A percentile compares a stretch with the other conserved stretches of the same genome.
Conservation (phyloP, 1,140 invertebrate species). For the Drosophila nasuta region DNA sequence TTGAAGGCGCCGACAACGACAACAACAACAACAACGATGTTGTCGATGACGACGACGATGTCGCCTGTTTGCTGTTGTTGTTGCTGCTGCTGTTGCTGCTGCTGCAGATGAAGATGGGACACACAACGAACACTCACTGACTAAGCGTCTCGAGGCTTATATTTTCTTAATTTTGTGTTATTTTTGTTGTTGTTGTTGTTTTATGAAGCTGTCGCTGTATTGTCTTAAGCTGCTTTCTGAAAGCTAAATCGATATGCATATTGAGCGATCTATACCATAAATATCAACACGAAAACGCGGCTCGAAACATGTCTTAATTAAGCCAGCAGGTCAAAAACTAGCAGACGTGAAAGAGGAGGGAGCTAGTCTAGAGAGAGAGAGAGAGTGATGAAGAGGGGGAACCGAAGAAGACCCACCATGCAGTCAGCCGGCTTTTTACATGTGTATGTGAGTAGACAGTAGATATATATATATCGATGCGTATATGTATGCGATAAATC, state of each 20-base stretch:
- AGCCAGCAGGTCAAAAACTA: conserved; percentile 52
- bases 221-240: conserved; percentile 58
- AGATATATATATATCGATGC: background rate
- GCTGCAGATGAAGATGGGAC: conserved; percentile 44
- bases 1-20: conserved; percentile 72
- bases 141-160: conserved; percentile 13
- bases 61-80: conserved; percentile 20
- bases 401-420: conserved; percentile 51
- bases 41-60: conserved; percentile 29
- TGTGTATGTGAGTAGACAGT: background rate
- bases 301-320: conserved; percentile 70
- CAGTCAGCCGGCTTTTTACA: conserved; percentile 37
- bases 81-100: conserved; percentile 5
- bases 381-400: background rate
- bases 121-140: conserved; percentile 11
- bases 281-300: conserved; percentile 74
- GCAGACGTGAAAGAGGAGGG: conserved; percentile 2
- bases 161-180: conserved; percentile 16
- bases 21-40: background rate
- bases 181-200: conserved; percentile 10
- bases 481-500: conserved; percentile 54
- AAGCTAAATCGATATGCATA: conserved; percentile 74
- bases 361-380: background rate
- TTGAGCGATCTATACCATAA: conserved; percentile 76
- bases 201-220: conserved; percentile 65